A percentile compares a stretch with the other conserved stretches of the same genome.
Evolutionary conservation across 2,113 vertebrate species (phyloP).

Genomic region (Oxyruncus cristatus): DNA sequence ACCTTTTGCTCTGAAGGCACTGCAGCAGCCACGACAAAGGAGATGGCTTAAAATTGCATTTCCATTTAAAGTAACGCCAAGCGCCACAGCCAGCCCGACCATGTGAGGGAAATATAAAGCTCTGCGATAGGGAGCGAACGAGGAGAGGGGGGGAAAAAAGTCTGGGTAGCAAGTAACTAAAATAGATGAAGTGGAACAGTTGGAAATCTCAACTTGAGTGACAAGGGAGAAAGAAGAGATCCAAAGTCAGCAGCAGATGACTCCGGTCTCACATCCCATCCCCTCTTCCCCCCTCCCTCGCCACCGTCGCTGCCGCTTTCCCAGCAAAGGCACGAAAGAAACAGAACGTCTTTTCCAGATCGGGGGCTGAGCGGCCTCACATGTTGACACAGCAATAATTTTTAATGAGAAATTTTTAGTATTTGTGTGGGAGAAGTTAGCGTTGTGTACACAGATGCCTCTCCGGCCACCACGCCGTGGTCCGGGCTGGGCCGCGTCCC

Average conservation of each 20-base stretch:
- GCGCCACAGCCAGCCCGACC: neutral
- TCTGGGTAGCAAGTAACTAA: constrained; percentile 55
- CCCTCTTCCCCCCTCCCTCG: neutral
- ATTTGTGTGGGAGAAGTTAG: constrained; percentile 85
- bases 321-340: constrained; percentile 50
- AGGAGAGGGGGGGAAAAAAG: neutral
- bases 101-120: constrained; percentile 58
- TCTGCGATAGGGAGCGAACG: neutral
- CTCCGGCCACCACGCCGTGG: constrained; percentile 64
- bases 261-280: constrained; percentile 50
- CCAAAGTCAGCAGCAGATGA: constrained; percentile 62
- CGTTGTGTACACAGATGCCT: constrained; percentile 88
- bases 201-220: constrained; percentile 47
- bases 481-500: constrained; percentile 71
- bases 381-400: constrained; percentile 86
- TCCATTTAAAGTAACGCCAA: constrained; percentile 65
- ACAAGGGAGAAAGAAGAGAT: constrained; percentile 52
- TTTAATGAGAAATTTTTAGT: constrained; percentile 84
- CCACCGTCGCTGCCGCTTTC: neutral
- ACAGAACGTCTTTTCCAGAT: constrained; percentile 77
- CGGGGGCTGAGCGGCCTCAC: constrained; percentile 70
- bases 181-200: constrained; percentile 59
- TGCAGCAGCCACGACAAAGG: neutral
- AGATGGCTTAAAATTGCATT: constrained; percentile 44
- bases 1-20: constrained; percentile 29